These are phyloP conservation scores for Chelonus formosanus DNA, from an alignment of 2,888 invertebrate genomes.

Conservation along the genomic window DNA sequence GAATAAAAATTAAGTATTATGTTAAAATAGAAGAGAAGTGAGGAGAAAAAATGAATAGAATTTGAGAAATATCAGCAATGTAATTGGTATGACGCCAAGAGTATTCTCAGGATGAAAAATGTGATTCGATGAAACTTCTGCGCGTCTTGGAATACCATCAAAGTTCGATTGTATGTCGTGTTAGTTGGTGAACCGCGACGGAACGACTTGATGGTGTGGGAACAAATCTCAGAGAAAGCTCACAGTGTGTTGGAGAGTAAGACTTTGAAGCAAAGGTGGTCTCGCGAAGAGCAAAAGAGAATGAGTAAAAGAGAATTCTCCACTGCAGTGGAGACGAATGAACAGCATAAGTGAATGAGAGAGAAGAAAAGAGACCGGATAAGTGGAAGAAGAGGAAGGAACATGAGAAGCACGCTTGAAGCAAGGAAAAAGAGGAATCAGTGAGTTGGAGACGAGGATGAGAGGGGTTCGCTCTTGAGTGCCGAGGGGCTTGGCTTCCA, in stretches of 20 bases:
- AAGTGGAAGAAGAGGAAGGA: slow-evolving; percentile 31
- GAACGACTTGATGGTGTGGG: slow-evolving; percentile 32
- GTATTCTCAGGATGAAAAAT: slow-evolving; percentile 1
- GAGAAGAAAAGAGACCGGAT: slow-evolving; percentile 24
- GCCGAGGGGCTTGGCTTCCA: slow-evolving; percentile 42
- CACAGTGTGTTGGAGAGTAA: slow-evolving; percentile 36
- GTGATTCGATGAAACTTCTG: slow-evolving; percentile 6
- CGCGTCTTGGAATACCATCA: slow-evolving; percentile 15
- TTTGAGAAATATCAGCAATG: background rate
- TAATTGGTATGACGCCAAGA: slow-evolving; percentile 2
- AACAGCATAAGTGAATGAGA: slow-evolving; percentile 29
- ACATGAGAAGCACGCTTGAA: slow-evolving; percentile 24
- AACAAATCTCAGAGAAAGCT: slow-evolving; percentile 38
- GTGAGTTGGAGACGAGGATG: slow-evolving; percentile 31
- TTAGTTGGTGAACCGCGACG: slow-evolving; percentile 20
- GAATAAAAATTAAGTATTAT: background rate
- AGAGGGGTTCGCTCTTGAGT: slow-evolving; percentile 29
- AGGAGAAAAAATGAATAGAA: slow-evolving; percentile 1
- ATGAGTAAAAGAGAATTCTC: slow-evolving; percentile 10
- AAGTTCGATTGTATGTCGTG: slow-evolving; percentile 23
- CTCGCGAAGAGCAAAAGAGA: slow-evolving; percentile 20
- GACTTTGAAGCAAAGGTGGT: slow-evolving; percentile 29
- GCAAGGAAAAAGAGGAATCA: slow-evolving; percentile 11
- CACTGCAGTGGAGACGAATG: slow-evolving; percentile 11
- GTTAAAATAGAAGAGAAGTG: background rate